A percentile compares a stretch with the other conserved stretches of the same genome.
phyloP scores from a whole-genome alignment of 2,888 invertebrate genomes.

The Phaonia tiefii region DNA sequence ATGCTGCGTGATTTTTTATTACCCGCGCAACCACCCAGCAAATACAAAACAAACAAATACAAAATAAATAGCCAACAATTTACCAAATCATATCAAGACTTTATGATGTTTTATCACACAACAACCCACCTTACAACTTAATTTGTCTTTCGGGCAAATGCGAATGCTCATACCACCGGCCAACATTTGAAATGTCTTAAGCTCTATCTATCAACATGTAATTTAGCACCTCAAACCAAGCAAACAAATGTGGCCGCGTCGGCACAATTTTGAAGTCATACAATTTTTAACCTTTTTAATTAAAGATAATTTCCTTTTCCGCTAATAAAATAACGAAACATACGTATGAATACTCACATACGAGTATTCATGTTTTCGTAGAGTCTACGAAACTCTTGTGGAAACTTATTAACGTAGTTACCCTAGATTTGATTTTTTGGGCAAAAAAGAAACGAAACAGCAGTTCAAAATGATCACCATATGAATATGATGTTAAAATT shows the following conservation, averaged over 20 bases:
- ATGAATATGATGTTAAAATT: conserved; percentile 17
- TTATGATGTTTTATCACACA: conserved; percentile 29
- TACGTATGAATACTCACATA: too few species aligned
- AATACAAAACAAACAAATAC: too few species aligned
- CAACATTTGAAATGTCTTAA: too few species aligned
- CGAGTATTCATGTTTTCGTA: neutral
- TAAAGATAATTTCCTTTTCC: conserved; percentile 37
- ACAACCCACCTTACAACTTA: conserved; percentile 4
- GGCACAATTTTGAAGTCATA: conserved; percentile 24
- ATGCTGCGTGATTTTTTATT: neutral
- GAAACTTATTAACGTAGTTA: conserved; percentile 15
- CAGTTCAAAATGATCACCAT: too few species aligned
- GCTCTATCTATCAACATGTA: conserved; percentile 44
- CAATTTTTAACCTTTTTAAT: conserved; percentile 43
- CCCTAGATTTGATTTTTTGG: conserved; percentile 22
- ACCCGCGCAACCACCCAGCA: neutral
- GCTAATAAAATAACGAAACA: neutral
- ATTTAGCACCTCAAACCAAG: conserved; percentile 41
- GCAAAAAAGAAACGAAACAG: neutral
- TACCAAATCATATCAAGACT: conserved; percentile 13
- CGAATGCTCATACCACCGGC: too few species aligned
- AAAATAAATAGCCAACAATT: conserved; percentile 12
- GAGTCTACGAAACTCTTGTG: neutral
- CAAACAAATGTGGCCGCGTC: too few species aligned
- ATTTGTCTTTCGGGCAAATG: conserved; percentile 1